Percentiles rank a stretch among this genome's conserved stretches.
These are phyloP conservation scores for Harpalus rufipes DNA, from an alignment of 2,888 invertebrate genomes.

Conservation along the genomic window DNA sequence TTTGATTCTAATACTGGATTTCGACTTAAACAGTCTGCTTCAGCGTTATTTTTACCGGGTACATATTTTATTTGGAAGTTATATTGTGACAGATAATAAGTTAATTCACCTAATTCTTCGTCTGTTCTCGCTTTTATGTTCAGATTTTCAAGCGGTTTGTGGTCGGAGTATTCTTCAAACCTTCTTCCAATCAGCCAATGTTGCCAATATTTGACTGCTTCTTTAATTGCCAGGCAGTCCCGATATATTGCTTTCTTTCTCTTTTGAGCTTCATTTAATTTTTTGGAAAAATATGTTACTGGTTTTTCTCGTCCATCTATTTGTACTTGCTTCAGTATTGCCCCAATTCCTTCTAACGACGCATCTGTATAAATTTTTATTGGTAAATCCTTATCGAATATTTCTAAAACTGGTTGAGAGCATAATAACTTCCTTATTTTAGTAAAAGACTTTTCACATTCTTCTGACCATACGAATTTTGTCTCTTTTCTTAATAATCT, in stretches of 20 bases:
- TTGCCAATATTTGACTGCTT: too few relatives aligned
- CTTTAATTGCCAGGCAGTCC: too few relatives aligned
- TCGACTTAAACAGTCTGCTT: constrained; percentile 68
- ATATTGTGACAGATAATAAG: constrained; percentile 68
- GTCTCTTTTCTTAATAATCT: constrained; percentile 68
- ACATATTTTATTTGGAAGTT: constrained; percentile 69
- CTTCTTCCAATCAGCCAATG: constrained; percentile 26
- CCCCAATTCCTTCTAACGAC: constrained; percentile 69
- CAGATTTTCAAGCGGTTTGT: constrained; percentile 69
- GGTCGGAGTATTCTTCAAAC: constrained; percentile 69
- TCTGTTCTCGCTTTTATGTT: constrained; percentile 68
- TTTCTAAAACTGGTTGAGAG: too few relatives aligned
- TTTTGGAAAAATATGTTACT: constrained; percentile 67
- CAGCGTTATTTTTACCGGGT: constrained; percentile 28
- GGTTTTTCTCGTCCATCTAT: too few relatives aligned
- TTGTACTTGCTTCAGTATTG: constrained; percentile 9
- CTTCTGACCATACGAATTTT: constrained; percentile 67
- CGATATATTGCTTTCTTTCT: constrained; percentile 67
- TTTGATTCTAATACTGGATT: constrained; percentile 67
- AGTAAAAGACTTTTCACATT: constrained; percentile 67
- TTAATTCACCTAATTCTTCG: neutral
- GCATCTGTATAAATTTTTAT: constrained; percentile 69
- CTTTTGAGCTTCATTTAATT: constrained; percentile 69
- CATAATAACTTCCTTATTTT: constrained; percentile 66
- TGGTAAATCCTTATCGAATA: constrained; percentile 67